Percentiles rank a stretch among this genome's conserved stretches.
Conservation (phyloP, 1,140 invertebrate species). For the Brachionus koreanus region DNA sequence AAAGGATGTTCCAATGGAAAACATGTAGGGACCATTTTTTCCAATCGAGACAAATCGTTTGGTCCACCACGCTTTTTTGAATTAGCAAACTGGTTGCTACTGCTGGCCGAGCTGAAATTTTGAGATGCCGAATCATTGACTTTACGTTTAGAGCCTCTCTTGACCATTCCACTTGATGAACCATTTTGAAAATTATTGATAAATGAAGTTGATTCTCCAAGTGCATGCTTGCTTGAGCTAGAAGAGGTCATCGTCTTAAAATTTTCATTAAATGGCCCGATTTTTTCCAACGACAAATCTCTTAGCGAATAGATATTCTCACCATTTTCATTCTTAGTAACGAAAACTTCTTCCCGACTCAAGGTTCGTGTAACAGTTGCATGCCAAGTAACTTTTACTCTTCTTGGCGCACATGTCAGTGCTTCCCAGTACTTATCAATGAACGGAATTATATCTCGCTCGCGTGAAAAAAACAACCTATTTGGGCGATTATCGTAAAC, state of each 20-base stretch:
- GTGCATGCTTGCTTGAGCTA: background rate
- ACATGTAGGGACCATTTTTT: conserved; percentile 78
- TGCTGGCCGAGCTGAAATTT: background rate
- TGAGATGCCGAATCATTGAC: background rate
- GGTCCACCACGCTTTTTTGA: conserved; percentile 5
- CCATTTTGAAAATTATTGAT: background rate
- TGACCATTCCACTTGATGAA: background rate
- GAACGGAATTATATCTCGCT: conserved; percentile 86
- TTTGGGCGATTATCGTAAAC: conserved; percentile 67
- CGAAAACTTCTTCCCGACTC: conserved; percentile 45
- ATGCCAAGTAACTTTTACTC: conserved; percentile 87
- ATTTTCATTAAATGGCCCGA: conserved; percentile 32
- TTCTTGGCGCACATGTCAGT: conserved; percentile 83
- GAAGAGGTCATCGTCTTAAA: background rate
- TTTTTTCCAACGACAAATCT: conserved; percentile 21
- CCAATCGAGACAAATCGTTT: conserved; percentile 38
- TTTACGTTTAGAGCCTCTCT: conserved; percentile 35
- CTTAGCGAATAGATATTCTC: background rate
- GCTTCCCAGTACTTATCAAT: conserved; percentile 95
- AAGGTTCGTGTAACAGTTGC: conserved; percentile 63
- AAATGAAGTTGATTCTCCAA: background rate
- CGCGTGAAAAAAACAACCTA: conserved; percentile 54
- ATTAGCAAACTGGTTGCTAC: background rate
- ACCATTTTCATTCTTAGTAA: background rate
- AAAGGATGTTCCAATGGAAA: conserved; percentile 95